phyloP scores from a whole-genome alignment of 2,797 vertebrate genomes.

The Ataeniobius toweri region DNA sequence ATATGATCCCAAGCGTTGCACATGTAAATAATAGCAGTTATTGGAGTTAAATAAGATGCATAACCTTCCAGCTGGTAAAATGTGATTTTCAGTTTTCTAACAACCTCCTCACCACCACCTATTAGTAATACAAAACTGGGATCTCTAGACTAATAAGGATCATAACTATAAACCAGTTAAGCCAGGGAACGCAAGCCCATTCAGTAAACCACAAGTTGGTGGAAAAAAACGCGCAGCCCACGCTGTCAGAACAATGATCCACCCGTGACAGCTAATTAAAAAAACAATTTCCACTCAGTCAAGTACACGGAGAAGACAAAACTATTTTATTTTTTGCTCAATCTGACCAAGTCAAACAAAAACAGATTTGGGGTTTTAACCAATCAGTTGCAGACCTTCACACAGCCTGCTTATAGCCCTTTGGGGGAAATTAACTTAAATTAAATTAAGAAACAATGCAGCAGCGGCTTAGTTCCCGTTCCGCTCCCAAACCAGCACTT shows the following conservation, averaged over 20 bases:
- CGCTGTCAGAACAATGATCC: conserved; percentile 29
- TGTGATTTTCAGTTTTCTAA: background rate
- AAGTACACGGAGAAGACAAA: background rate
- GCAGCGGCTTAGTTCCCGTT: conserved; percentile 6
- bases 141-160: background rate
- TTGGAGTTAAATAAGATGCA: background rate
- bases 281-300: background rate
- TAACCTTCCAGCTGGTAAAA: background rate
- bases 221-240: conserved; percentile 12
- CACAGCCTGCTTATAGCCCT: conserved; percentile 1
- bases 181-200: background rate
- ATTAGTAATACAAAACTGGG: background rate
- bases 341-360: background rate
- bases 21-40: background rate
- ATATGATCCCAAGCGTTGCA: too few relatives aligned
- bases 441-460: conserved; percentile 3
- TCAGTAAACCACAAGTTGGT: conserved; percentile 40
- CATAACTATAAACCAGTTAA: background rate
- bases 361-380: background rate
- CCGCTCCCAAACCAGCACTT: conserved; percentile 32
- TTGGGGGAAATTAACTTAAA: background rate
- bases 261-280: conserved; percentile 23
- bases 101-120: background rate
- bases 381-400: background rate
- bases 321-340: background rate